Evolutionary conservation across 1,140 invertebrate species (phyloP).

Genomic region (Euura saliciscinereae): DNA sequence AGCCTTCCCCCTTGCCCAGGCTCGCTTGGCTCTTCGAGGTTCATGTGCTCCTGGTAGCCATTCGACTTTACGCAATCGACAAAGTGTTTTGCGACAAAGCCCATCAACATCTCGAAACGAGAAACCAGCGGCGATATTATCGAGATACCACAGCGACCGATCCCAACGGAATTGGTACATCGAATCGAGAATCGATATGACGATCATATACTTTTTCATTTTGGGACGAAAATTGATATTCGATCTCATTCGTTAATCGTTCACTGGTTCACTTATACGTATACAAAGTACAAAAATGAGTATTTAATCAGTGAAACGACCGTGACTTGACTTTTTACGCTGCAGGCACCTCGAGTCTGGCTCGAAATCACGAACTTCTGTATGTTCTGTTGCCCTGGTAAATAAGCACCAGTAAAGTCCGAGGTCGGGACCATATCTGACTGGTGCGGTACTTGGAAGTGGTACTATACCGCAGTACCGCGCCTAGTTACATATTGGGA

Average conservation of each 20-base stretch:
- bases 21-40: constrained; percentile 13
- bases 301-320: too few species aligned
- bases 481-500: too few species aligned
- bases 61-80: constrained; percentile 58
- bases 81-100: constrained; percentile 41
- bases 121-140: too few species aligned
- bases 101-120: not conserved
- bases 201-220: constrained; percentile 11
- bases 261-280: too few species aligned
- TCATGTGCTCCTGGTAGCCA: constrained; percentile 40
- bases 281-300: too few species aligned
- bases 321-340: too few species aligned
- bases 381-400: constrained; percentile 37
- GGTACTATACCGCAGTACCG: too few species aligned
- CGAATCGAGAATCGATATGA: not conserved
- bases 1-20: not conserved
- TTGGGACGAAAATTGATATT: too few species aligned
- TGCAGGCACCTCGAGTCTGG: too few species aligned
- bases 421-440: constrained; percentile 42
- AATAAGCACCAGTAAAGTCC: constrained; percentile 45
- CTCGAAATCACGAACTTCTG: too few species aligned
- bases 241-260: too few species aligned
- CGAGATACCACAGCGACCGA: too few species aligned
- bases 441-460: not conserved
- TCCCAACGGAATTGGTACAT: not conserved